Evolutionary conservation across 2,888 invertebrate species (phyloP).

Genomic region (Orchesellides sinensis): DNA sequence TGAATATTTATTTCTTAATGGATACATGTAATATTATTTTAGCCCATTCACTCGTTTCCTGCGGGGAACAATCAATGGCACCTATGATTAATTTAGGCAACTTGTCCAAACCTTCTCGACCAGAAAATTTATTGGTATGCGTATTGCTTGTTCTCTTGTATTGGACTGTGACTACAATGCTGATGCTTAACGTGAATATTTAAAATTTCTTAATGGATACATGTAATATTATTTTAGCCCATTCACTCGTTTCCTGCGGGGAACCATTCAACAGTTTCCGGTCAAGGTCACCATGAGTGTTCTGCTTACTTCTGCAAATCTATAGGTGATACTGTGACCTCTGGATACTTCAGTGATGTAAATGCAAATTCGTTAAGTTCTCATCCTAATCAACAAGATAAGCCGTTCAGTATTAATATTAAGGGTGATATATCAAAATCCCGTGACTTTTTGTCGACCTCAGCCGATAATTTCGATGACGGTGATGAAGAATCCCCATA

Average conservation of each 20-base stretch:
- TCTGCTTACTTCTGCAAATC: conserved; percentile 25
- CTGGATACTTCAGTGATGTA: conserved; percentile 3
- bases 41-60: conserved; percentile 78
- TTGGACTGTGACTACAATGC: too few relatives aligned
- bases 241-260: conserved; percentile 83
- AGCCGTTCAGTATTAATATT: neutral
- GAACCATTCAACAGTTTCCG: conserved; percentile 80
- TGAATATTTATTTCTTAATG: neutral
- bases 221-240: neutral
- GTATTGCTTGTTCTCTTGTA: too few relatives aligned
- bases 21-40: neutral
- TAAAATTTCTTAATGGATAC: too few relatives aligned
- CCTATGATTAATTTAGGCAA: conserved; percentile 80
- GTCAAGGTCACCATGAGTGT: conserved; percentile 6
- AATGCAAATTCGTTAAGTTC: neutral
- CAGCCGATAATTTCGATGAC: neutral
- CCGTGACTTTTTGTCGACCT: neutral
- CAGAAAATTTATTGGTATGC: too few relatives aligned
- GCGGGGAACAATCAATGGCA: conserved; percentile 88
- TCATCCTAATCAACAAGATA: neutral
- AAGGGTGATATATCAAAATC: neutral
- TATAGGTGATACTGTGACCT: neutral
- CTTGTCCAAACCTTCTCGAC: neutral
- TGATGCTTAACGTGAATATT: neutral
- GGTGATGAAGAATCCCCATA: conserved; percentile 28